A percentile compares a stretch with the other conserved stretches of the same genome.
phyloP scores from a whole-genome alignment of 2,888 invertebrate species.

The Protodeltote pygarga region DNA sequence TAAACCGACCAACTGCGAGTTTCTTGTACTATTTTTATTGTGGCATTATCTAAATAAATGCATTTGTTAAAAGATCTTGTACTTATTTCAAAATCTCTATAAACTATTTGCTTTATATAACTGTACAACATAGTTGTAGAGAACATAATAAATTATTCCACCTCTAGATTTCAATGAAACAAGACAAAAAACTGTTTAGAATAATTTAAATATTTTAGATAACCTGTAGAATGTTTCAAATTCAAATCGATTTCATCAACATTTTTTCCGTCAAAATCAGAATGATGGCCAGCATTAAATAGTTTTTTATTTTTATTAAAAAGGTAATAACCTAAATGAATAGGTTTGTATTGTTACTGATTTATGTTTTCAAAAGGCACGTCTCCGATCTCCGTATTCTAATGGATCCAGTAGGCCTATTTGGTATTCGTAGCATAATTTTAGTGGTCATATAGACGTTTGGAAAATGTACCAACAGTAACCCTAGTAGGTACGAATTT shows the following conservation, averaged over 20 bases:
- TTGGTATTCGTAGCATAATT: slow-evolving; percentile 61
- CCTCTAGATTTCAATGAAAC: too few species aligned
- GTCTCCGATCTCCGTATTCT: slow-evolving; percentile 51
- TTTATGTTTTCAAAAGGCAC: slow-evolving; percentile 55
- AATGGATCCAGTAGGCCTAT: slow-evolving; percentile 55
- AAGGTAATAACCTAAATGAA: slow-evolving; percentile 44
- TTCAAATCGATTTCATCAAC: slow-evolving; percentile 19
- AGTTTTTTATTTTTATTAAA: too few species aligned
- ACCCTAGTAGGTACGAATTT: too few species aligned
- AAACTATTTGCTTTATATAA: not conserved
- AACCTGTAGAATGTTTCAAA: too few species aligned
- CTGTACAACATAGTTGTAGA: not conserved
- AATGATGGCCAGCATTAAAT: slow-evolving; percentile 29
- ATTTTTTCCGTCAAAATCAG: slow-evolving; percentile 34
- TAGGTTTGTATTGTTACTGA: slow-evolving; percentile 47
- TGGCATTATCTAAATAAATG: slow-evolving; percentile 38
- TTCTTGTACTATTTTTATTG: slow-evolving; percentile 63
- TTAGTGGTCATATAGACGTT: slow-evolving; percentile 52
- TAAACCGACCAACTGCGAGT: slow-evolving; percentile 57
- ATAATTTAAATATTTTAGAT: too few species aligned
- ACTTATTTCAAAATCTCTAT: slow-evolving; percentile 1
- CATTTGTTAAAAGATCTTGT: slow-evolving; percentile 14
- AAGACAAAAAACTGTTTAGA: too few species aligned
- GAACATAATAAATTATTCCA: not conserved
- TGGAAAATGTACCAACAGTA: slow-evolving; percentile 63